Conservation (phyloP, 2,888 invertebrate genomes). For the Pandemis heparana region DNA sequence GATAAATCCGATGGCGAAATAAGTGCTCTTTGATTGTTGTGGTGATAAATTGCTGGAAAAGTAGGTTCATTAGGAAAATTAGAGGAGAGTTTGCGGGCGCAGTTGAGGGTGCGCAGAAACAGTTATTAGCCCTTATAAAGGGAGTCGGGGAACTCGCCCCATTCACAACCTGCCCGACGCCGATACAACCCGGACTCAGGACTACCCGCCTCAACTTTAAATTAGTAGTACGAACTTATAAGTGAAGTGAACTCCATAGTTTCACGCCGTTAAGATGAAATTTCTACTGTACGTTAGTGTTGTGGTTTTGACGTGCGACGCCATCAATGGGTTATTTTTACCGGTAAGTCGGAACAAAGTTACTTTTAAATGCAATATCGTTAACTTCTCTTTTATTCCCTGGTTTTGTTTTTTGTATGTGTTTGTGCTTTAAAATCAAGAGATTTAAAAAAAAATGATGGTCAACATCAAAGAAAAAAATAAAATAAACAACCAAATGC, state of each 20-base stretch:
- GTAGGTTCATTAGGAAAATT: conserved; percentile 52
- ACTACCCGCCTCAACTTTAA: conserved; percentile 58
- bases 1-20: conserved; percentile 8
- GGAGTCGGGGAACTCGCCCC: conserved; percentile 66
- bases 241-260: conserved; percentile 63
- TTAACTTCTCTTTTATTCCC: background rate
- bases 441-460: too few relatives aligned
- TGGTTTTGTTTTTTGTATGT: background rate
- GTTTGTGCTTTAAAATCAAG: background rate
- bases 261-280: conserved; percentile 64
- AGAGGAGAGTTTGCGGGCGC: conserved; percentile 61
- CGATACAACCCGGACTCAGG: conserved; percentile 59
- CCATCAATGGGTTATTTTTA: conserved; percentile 66
- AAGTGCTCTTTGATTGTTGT: conserved; percentile 17
- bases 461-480: too few relatives aligned
- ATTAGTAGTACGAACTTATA: conserved; percentile 47
- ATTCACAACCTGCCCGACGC: conserved; percentile 72
- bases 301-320: conserved; percentile 65
- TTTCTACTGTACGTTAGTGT: conserved; percentile 64
- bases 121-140: conserved; percentile 72
- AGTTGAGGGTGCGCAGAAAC: conserved; percentile 77
- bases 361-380: background rate
- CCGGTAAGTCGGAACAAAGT: conserved; percentile 66
- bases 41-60: conserved; percentile 44
- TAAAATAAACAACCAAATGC: too few relatives aligned